These are phyloP conservation scores for Drosophila burlai DNA, from an alignment of 1,140 invertebrate species.

Conservation along the genomic window DNA sequence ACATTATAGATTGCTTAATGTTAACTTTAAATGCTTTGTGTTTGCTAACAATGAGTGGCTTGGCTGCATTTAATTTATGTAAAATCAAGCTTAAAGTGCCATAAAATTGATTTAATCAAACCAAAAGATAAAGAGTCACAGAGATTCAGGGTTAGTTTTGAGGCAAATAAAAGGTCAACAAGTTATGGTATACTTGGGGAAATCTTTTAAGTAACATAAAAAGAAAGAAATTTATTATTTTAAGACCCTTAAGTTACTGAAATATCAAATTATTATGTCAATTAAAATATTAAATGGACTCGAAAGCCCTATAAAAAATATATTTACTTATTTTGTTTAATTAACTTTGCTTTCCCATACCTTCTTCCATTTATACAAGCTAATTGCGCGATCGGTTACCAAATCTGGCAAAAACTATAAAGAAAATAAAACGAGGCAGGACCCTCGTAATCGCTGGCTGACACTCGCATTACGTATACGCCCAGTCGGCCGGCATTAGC, in stretches of 20 bases:
- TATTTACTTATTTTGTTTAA: neutral
- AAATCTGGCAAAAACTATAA: constrained; percentile 10
- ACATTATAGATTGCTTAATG: constrained; percentile 29
- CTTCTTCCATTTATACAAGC: constrained; percentile 16
- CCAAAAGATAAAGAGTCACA: constrained; percentile 13
- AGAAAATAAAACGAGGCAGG: constrained; percentile 13
- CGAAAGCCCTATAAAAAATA: neutral
- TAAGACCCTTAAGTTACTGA: neutral
- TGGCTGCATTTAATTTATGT: constrained; percentile 28
- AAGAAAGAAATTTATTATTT: neutral
- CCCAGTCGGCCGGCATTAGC: constrained; percentile 47
- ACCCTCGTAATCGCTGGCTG: constrained; percentile 37
- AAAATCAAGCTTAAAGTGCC: constrained; percentile 19
- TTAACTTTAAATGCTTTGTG: constrained; percentile 29
- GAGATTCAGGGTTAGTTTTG: constrained; percentile 15
- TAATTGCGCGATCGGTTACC: constrained; percentile 35
- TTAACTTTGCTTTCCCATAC: neutral
- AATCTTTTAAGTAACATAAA: neutral
- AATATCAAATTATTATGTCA: neutral
- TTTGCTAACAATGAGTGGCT: constrained; percentile 25
- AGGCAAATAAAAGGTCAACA: constrained; percentile 14
- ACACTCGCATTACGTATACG: constrained; percentile 68
- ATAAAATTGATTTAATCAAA: constrained; percentile 34
- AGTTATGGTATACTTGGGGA: neutral
- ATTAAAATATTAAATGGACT: neutral